phyloP scores from a whole-genome alignment of 2,888 invertebrate genomes.

The Volucella inflata region DNA sequence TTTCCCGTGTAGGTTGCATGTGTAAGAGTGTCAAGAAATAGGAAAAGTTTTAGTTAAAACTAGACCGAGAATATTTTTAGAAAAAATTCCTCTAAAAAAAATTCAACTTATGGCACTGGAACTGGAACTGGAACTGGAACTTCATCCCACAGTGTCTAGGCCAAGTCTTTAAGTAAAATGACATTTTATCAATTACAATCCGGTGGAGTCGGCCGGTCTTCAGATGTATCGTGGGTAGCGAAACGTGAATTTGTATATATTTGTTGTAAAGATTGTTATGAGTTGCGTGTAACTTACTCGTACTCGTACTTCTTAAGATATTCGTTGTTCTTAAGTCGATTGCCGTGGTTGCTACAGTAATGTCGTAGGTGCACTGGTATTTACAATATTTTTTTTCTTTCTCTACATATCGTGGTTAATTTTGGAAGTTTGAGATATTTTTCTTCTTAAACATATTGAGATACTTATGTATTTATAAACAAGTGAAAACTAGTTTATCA shows the following conservation, averaged over 20 bases:
- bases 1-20: too few species aligned
- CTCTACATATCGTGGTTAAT: slow-evolving; percentile 14
- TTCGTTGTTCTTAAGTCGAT: slow-evolving; percentile 14
- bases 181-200: slow-evolving; percentile 39
- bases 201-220: too few species aligned
- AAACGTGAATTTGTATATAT: too few species aligned
- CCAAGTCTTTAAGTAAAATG: slow-evolving; percentile 33
- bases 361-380: slow-evolving; percentile 47
- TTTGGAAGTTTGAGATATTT: neutral
- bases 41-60: too few species aligned
- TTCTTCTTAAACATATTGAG: neutral
- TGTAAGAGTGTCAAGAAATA: too few species aligned
- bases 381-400: slow-evolving; percentile 24
- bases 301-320: neutral
- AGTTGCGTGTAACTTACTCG: neutral
- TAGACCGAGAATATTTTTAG: too few species aligned
- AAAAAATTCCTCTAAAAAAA: too few species aligned
- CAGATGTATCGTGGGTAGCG: too few species aligned
- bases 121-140: neutral
- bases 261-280: too few species aligned
- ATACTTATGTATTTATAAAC: neutral
- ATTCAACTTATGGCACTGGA: too few species aligned
- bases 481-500: slow-evolving; percentile 54
- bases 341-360: slow-evolving; percentile 19
- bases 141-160: slow-evolving; percentile 11